A percentile compares a stretch with the other conserved stretches of the same genome.
phyloP scores from a whole-genome alignment of 2,113 vertebrate species.

The Daphoenositta chrysoptera region DNA sequence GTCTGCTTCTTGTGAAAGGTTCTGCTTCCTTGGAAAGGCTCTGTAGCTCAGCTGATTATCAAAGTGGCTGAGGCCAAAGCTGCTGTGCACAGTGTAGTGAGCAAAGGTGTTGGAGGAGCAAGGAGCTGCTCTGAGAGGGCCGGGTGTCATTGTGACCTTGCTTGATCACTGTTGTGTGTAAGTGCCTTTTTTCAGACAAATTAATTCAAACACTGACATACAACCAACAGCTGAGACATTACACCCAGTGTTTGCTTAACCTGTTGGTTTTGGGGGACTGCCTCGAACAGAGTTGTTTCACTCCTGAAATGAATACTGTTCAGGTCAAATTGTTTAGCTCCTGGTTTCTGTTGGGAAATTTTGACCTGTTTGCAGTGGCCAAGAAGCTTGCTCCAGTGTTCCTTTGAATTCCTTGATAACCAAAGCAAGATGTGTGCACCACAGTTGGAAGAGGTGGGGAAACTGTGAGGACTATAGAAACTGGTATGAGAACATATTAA shows the following conservation, averaged over 20 bases:
- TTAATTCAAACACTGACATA: background rate
- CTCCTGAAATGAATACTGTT: background rate
- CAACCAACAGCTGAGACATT: slow-evolving; percentile 12
- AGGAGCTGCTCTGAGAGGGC: background rate
- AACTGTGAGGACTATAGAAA: background rate
- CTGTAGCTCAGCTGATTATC: background rate
- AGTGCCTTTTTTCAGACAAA: background rate
- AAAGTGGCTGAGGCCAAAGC: background rate
- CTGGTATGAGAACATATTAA: background rate
- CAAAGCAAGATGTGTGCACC: background rate
- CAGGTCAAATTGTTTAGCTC: background rate
- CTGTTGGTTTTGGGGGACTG: background rate
- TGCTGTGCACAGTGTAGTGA: background rate
- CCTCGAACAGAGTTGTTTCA: background rate
- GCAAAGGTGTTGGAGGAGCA: background rate
- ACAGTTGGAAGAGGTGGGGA: background rate
- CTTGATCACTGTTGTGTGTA: background rate
- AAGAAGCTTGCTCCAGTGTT: background rate
- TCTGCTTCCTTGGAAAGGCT: background rate
- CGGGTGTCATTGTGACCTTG: slow-evolving; percentile 23
- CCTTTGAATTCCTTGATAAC: background rate
- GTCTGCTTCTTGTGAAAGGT: no score
- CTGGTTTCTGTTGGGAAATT: background rate
- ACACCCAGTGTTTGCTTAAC: background rate
- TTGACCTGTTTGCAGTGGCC: background rate